These are phyloP conservation scores for Python bivittatus DNA, from an alignment of 2,113 vertebrate species.

Conservation along the genomic window DNA sequence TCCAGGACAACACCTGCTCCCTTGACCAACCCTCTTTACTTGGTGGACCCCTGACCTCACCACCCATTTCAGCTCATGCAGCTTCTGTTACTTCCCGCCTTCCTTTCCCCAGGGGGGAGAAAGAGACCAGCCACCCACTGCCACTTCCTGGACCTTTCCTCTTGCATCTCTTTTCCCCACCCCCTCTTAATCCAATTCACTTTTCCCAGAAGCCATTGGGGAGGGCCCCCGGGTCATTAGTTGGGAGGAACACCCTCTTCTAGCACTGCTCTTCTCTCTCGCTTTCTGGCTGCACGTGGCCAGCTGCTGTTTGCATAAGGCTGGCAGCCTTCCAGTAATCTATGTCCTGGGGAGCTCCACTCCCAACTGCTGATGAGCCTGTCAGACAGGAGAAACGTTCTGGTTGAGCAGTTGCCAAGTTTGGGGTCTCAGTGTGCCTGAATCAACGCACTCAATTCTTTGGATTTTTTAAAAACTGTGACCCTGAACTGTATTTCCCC, in stretches of 20 bases:
- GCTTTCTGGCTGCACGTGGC: background rate
- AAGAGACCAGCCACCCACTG: background rate
- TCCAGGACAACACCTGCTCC: too few species aligned
- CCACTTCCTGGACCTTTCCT: background rate
- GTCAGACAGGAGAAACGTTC: too few species aligned
- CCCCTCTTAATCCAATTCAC: background rate
- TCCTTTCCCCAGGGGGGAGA: background rate
- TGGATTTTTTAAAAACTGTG: too few species aligned
- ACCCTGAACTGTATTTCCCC: background rate
- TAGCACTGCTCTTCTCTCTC: background rate
- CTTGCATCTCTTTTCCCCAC: background rate
- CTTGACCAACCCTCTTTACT: too few species aligned
- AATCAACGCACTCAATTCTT: too few species aligned
- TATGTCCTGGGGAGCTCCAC: background rate
- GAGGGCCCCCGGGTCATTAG: background rate
- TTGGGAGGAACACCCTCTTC: background rate
- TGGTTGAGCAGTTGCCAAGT: too few species aligned
- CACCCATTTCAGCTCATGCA: too few species aligned
- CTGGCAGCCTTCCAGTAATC: background rate
- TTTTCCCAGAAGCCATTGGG: background rate
- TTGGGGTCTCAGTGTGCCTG: too few species aligned
- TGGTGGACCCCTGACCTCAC: too few species aligned
- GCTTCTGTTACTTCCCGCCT: background rate
- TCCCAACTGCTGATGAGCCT: too few species aligned
- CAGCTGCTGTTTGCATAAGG: background rate